Base-by-base conservation (phyloP, 1,140 invertebrate species). In the Archegozetes longisetosus region DNA sequence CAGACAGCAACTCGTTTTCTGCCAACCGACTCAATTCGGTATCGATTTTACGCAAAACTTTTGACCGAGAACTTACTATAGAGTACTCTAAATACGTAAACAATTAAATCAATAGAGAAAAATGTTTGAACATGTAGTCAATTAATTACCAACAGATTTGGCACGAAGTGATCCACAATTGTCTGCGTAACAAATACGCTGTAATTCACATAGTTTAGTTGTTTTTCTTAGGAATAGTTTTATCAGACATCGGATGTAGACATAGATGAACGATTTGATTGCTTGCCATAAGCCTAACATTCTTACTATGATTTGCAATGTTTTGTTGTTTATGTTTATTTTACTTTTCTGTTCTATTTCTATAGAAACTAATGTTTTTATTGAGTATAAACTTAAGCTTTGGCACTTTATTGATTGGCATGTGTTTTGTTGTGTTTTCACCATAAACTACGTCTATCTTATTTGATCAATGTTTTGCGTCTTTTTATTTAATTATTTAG, bases 201-300 rank as follows among this genome's bases (percentile, higher is more conserved):
- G 88, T 2, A 95, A 72, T 73, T 95, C 89, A 72, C 88, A 93
- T 64, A 92, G 76, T 61, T 81, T 79, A 13, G 89, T 94, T 17
- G 85, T 86, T 69, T 81, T 82, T 55, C 82, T 77, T 24, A 94
- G 72, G 68, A 93, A 82, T 85, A 88, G 91, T 77, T 95, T 95
- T 24, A 73, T 63, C 66, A 76, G 68, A 51, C 73, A 71, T 61
- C 74, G 66, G 49, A 68, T 25, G 51, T 62, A 62, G 60, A 32
- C 61, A 48, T 60, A 62, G 1, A 65, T 14, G 13, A 53, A 51
- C 13, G 53, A 51, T 29, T 61, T 54, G n/a, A 61, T n/a, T 1
- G 59, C 32, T 12, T 23, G 26, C 14, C 27, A 17, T 3, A 23
- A 22, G 32, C 32, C 32, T n/a, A 51, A 51, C 51, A 53, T n/a